phyloP scores from a whole-genome alignment of 2,113 vertebrate genomes.

The Kobus ellipsiprymnus region DNA sequence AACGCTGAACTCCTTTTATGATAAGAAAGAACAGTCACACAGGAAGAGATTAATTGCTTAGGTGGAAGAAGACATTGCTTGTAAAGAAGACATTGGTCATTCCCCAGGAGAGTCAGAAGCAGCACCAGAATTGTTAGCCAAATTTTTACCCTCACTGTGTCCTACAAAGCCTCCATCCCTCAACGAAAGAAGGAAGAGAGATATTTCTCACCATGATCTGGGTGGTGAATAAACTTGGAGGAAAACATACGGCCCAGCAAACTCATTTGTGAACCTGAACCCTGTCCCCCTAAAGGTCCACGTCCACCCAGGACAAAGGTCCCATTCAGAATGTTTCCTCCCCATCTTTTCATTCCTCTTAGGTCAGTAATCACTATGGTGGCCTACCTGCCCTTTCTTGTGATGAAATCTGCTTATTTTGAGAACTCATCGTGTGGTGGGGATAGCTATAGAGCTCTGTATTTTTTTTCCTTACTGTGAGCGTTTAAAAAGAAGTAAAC shows the following conservation, averaged over 20 bases:
- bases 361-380: not conserved
- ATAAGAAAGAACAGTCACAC: not conserved
- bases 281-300: not conserved
- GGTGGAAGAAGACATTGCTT: not conserved
- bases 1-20: not conserved
- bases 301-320: not conserved
- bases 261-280: not conserved
- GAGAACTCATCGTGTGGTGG: not conserved
- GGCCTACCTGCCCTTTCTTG: not conserved
- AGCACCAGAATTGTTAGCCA: not conserved
- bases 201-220: not conserved
- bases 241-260: not conserved
- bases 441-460: not conserved
- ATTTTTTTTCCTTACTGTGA: not conserved
- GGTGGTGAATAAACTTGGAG: not conserved
- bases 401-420: not conserved
- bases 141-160: not conserved
- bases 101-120: not conserved
- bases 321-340: not conserved
- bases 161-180: not conserved
- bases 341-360: not conserved
- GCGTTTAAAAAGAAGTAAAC: conserved; percentile 22
- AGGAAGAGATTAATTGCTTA: not conserved
- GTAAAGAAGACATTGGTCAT: not conserved
- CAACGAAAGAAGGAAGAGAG: not conserved